Percentiles rank a stretch among this genome's conserved stretches.
Conservation (phyloP, 2,888 invertebrate species). For the Serrognathus titanus region DNA sequence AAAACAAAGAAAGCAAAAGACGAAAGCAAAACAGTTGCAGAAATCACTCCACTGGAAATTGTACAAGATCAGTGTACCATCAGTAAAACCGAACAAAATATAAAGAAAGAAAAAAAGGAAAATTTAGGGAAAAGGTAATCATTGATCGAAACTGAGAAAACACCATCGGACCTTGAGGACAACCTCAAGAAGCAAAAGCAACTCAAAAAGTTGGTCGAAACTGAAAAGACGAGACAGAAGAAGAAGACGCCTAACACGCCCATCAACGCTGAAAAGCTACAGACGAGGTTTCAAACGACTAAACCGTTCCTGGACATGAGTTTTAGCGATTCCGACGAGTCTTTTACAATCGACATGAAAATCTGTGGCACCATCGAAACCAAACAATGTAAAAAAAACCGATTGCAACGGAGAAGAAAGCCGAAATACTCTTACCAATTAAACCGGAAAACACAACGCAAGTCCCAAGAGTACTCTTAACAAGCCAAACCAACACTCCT, state of each 20-base stretch:
- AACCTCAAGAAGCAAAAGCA: no score
- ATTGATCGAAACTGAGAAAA: constrained; percentile 1
- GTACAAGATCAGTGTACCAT: constrained; percentile 32
- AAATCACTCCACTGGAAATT: constrained; percentile 17
- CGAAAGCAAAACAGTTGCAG: constrained; percentile 13
- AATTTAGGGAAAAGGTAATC: constrained; percentile 18
- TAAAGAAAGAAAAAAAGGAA: constrained; percentile 14
- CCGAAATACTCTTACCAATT: no score
- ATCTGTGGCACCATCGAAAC: not conserved
- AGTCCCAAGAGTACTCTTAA: no score
- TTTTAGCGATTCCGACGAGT: constrained; percentile 14
- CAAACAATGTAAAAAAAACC: constrained; percentile 2
- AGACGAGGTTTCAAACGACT: not conserved
- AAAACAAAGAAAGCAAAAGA: constrained; percentile 16
- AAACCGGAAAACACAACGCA: no score
- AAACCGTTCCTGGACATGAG: not conserved
- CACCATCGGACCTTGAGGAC: no score
- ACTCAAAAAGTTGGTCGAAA: constrained; percentile 10
- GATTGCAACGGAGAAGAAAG: not conserved
- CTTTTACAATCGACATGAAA: not conserved
- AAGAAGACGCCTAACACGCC: constrained; percentile 18
- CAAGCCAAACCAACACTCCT: no score
- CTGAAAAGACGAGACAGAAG: constrained; percentile 18
- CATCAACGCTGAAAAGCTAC: not conserved
- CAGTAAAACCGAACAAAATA: constrained; percentile 13